Base-by-base conservation (phyloP, 2,113 vertebrate species). In the Onychostruthus taczanowskii region DNA sequence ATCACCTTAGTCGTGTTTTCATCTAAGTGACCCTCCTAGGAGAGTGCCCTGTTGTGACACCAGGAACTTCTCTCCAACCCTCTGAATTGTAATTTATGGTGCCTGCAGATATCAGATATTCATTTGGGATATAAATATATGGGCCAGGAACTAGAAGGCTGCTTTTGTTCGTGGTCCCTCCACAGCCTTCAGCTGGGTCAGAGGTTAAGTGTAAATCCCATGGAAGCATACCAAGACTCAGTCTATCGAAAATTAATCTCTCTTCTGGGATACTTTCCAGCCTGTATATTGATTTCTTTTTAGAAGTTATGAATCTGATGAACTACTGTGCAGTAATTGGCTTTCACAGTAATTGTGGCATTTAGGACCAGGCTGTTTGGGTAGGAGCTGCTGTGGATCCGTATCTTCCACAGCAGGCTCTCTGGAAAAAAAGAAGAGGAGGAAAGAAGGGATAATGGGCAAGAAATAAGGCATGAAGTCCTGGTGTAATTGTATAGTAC, bases 1-100 rank as follows among this genome's bases (percentile, higher is more conserved):
- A 11, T 28, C 22, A 56, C 35, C 49, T 75, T 20, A 22, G 4
- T n/a, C 0, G 0, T 28, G 5, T 53, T 66, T 87, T 49, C 31
- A 5, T 87, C 19, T 35, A 55, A 70, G 62, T 44, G 35, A 70
- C 3, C 26, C 23, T 80, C 5, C 69, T 43, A 67, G 61, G n/a
- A 84, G 4, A 10, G 7, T 75, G 21, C 7, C 68, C 24, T 11
- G 23, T 75, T 44, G 19, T 41, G 69, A 59, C 44, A 75, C 7
- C 52, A 68, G 77, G 39, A 78, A 47, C 52, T 85, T 83, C 56
- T 47, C 11, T 35, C 41, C 1, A 6, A 8, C 13, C 62, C 23
- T 50, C 55, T 89, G 56, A 84, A 56, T 26, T 46, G 30, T 55
- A 47, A 33, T 67, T 85, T 63, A 22, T 41, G 26, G 20, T 76